Evolutionary conservation across 1,140 invertebrate species (phyloP).

Genomic region (Hestina assimilis): DNA sequence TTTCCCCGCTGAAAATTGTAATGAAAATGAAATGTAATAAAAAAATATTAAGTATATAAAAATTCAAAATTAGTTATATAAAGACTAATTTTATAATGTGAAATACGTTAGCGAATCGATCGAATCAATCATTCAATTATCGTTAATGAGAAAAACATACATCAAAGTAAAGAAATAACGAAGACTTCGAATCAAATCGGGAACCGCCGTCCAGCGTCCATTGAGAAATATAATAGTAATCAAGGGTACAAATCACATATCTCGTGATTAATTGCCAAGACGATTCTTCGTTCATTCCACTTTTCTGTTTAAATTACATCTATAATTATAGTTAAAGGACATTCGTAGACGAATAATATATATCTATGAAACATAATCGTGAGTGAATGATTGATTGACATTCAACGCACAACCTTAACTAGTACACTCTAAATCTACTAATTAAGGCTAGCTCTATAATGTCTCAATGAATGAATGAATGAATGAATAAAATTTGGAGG

Average conservation of each 20-base stretch:
- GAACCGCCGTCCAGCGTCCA: neutral
- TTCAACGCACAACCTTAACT: too few species aligned
- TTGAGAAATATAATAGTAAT: slow-evolving; percentile 13
- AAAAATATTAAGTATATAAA: too few species aligned
- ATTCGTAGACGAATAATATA: neutral
- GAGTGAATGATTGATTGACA: too few species aligned
- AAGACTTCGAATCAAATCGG: slow-evolving; percentile 1
- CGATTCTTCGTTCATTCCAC: neutral
- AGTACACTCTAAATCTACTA: too few species aligned
- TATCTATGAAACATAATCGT: too few species aligned
- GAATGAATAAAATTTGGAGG: too few species aligned
- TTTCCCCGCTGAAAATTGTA: too few species aligned
- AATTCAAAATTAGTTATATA: too few species aligned
- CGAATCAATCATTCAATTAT: slow-evolving; percentile 7
- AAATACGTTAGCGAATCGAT: neutral
- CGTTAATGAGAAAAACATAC: too few species aligned
- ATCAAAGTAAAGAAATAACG: neutral
- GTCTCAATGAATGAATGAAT: too few species aligned
- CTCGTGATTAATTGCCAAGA: slow-evolving; percentile 16
- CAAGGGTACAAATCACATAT: slow-evolving; percentile 11
- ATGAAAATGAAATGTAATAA: too few species aligned
- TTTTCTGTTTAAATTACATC: neutral
- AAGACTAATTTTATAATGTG: neutral
- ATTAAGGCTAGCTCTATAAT: too few species aligned
- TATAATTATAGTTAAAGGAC: slow-evolving; percentile 10